Conservation (phyloP, 1,140 invertebrate genomes). For the Heliconius hewitsoni region DNA sequence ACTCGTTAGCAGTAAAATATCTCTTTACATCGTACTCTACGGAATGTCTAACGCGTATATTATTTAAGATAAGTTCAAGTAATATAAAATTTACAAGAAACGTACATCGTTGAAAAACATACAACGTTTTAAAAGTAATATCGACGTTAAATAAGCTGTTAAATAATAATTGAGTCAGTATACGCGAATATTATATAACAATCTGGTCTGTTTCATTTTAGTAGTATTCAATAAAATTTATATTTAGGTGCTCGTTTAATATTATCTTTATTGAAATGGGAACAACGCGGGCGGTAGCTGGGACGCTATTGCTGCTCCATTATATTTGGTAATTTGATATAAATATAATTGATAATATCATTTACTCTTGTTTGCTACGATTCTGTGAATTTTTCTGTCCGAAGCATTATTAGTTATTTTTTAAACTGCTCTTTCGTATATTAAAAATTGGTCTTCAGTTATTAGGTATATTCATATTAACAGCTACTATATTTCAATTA, state of each 20-base stretch:
- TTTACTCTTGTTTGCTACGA: neutral
- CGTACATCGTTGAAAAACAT: neutral
- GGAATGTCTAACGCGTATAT: neutral
- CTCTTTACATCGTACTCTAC: neutral
- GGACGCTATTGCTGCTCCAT: constrained; percentile 26
- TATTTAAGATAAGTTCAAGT: too few relatives aligned
- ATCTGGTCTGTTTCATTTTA: constrained; percentile 19
- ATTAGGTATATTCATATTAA: neutral
- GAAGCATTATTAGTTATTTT: neutral
- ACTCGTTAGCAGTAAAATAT: constrained; percentile 5
- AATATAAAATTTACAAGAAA: too few relatives aligned
- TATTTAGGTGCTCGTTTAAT: constrained; percentile 28
- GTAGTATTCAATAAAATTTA: constrained; percentile 31
- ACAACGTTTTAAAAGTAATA: neutral
- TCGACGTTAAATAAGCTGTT: neutral
- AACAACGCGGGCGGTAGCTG: constrained; percentile 19
- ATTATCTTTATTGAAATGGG: constrained; percentile 32
- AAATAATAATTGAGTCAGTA: constrained; percentile 10
- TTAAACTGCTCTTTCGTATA: neutral
- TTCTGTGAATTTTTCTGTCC: neutral
- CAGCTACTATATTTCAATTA: too few relatives aligned
- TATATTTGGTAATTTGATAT: constrained; percentile 21
- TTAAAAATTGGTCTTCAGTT: neutral
- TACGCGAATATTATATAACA: constrained; percentile 22
- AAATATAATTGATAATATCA: constrained; percentile 4